Evolutionary conservation across 2,113 vertebrate genomes (phyloP).

Genomic region (Serilophus lunatus): DNA sequence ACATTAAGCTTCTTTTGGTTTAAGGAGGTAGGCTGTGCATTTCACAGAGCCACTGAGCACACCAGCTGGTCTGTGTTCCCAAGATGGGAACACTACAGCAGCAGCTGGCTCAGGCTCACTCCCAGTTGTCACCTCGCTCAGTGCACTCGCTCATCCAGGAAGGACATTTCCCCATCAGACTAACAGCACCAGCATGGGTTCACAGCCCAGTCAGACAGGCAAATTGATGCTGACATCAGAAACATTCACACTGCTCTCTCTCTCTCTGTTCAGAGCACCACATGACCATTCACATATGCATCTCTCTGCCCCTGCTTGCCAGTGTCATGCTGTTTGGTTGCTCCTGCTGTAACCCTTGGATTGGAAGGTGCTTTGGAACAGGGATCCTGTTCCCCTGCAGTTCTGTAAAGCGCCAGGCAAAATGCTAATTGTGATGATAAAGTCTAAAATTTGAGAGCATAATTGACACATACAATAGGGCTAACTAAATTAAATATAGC

Average conservation of each 20-base stretch:
- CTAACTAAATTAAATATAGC: neutral
- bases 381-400: neutral
- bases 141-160: neutral
- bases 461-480: neutral
- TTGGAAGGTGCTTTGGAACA: neutral
- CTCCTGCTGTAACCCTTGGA: neutral
- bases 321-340: neutral
- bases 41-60: rapidly evolving
- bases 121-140: neutral
- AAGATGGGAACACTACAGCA: neutral
- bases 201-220: neutral
- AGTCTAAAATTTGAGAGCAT: neutral
- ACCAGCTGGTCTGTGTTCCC: rapidly evolving
- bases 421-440: neutral
- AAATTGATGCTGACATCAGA: neutral
- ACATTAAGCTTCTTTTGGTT: neutral
- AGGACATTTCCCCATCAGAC: neutral
- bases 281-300: rapidly evolving
- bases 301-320: neutral
- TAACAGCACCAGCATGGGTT: neutral
- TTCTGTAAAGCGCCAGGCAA: neutral
- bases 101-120: neutral
- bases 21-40: neutral
- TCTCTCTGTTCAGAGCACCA: neutral
- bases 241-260: neutral